These are phyloP conservation scores for Phrixothrix hirtus DNA, from an alignment of 2,888 invertebrate genomes.

Conservation along the genomic window DNA sequence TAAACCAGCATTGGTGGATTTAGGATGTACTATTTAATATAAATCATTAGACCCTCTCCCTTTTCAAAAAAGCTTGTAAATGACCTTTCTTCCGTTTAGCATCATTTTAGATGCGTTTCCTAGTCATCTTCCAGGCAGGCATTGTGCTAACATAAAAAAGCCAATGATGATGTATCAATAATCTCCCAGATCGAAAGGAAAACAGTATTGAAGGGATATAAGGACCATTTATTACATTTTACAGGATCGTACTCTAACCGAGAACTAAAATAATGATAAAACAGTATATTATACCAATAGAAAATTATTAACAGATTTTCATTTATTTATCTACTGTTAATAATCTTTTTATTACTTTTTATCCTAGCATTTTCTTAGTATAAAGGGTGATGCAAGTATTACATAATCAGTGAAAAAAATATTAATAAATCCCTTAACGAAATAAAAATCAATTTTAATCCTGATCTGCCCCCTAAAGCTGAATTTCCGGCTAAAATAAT, in stretches of 20 bases:
- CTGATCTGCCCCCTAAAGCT: conserved; percentile 8
- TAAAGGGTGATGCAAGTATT: too few species aligned
- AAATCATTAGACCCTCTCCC: conserved; percentile 43
- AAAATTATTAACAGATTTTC: background rate
- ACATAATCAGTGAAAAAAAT: too few species aligned
- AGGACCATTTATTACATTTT: conserved; percentile 33
- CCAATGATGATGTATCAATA: conserved; percentile 48
- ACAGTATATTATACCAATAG: too few species aligned
- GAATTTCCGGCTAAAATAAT: conserved; percentile 18
- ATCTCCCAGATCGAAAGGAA: conserved; percentile 36
- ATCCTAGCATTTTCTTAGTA: too few species aligned
- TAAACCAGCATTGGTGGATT: too few species aligned
- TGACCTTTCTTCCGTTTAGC: conserved; percentile 45
- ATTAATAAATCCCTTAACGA: too few species aligned
- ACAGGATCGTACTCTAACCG: conserved; percentile 24
- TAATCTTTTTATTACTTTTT: too few species aligned
- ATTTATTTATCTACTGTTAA: too few species aligned
- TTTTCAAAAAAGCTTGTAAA: conserved; percentile 43
- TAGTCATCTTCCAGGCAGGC: conserved; percentile 40
- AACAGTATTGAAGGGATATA: conserved; percentile 40
- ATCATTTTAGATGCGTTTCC: conserved; percentile 41
- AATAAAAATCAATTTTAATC: too few species aligned
- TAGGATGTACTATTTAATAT: conserved; percentile 41
- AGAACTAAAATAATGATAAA: too few species aligned
- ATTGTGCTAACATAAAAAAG: conserved; percentile 43